Conservation (phyloP, 2,797 vertebrate species). For the Spheniscus humboldti region DNA sequence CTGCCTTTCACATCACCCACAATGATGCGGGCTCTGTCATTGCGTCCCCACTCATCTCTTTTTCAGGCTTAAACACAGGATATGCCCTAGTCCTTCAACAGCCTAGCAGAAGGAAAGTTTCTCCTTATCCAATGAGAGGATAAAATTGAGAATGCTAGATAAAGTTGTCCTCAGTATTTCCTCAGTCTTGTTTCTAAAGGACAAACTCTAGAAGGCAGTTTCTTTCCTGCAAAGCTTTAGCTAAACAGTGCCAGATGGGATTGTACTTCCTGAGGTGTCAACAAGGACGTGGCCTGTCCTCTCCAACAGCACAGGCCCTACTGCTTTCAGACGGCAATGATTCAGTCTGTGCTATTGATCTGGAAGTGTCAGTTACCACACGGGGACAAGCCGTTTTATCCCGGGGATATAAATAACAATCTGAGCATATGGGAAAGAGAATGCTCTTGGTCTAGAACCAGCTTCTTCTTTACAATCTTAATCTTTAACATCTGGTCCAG, state of each 20-base stretch:
- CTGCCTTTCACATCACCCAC: not conserved
- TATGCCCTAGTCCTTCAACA: not conserved
- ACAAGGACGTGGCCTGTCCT: slow-evolving; percentile 27
- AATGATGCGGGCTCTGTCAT: not conserved
- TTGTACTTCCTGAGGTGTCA: slow-evolving; percentile 31
- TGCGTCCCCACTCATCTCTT: not conserved
- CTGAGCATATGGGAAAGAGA: not conserved
- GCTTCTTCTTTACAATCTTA: not conserved
- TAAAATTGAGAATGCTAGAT: not conserved
- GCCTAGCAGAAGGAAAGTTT: not conserved
- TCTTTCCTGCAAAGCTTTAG: not conserved
- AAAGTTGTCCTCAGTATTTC: not conserved
- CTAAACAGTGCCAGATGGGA: slow-evolving; percentile 33
- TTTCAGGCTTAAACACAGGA: not conserved
- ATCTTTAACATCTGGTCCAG: not conserved
- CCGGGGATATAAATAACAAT: slow-evolving; percentile 32
- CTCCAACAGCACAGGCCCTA: not conserved
- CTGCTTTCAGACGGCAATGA: not conserved
- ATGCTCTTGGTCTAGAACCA: slow-evolving; percentile 5
- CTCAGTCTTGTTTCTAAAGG: not conserved
- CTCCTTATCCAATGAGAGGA: not conserved
- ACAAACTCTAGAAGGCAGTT: slow-evolving; percentile 21
- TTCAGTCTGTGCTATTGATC: slow-evolving; percentile 32
- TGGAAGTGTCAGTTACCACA: slow-evolving; percentile 25
- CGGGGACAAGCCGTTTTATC: not conserved